These are phyloP conservation scores for Mus caroli DNA, from an alignment of 2,797 vertebrate genomes.

Conservation along the genomic window DNA sequence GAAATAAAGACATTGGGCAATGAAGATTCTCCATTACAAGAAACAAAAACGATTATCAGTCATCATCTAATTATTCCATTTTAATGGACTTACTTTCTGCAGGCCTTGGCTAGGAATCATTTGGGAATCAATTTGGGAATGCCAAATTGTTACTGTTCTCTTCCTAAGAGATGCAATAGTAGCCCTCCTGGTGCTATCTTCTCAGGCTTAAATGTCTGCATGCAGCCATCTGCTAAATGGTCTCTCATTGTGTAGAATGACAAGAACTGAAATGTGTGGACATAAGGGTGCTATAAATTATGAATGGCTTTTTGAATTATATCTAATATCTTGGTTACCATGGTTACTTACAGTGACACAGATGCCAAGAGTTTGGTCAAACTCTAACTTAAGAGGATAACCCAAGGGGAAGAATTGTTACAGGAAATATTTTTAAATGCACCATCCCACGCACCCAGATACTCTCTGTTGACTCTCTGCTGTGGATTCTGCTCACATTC, in stretches of 20 bases:
- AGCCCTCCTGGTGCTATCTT: not conserved
- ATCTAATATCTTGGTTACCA: not conserved
- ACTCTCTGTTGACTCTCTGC: too few species aligned
- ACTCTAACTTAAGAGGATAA: not conserved
- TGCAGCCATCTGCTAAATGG: conserved; percentile 1
- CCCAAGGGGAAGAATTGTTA: not conserved
- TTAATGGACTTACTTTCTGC: not conserved
- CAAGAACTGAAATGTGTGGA: not conserved
- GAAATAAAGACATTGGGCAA: not conserved
- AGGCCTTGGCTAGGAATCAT: not conserved
- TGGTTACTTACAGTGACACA: not conserved
- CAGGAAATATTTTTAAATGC: too few species aligned
- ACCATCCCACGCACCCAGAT: too few species aligned
- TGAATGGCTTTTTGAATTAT: not conserved
- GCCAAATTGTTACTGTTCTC: not conserved
- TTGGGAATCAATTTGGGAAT: too few species aligned
- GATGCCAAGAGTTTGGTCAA: not conserved
- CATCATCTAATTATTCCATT: not conserved
- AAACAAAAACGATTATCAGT: not conserved
- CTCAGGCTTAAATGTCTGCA: not conserved
- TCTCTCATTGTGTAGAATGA: not conserved
- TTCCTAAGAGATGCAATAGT: not conserved
- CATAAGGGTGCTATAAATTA: not conserved
- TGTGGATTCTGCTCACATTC: too few species aligned
- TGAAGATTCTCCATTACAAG: not conserved